A percentile compares a stretch with the other conserved stretches of the same genome.
These are phyloP conservation scores for Malurus melanocephalus DNA, from an alignment of 2,113 vertebrate genomes.

Conservation along the genomic window DNA sequence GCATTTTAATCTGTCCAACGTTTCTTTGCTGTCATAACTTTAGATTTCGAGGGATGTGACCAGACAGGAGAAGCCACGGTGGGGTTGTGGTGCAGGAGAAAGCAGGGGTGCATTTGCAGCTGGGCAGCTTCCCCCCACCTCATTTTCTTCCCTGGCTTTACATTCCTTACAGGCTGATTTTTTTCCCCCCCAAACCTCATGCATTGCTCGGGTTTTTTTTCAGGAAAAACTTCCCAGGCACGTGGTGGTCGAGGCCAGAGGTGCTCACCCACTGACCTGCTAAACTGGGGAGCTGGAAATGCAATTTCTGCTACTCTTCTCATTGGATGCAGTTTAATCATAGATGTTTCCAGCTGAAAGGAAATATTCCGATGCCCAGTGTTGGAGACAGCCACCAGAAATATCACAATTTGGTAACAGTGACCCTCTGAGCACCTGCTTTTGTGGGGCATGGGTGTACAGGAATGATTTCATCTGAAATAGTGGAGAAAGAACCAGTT, in stretches of 20 bases:
- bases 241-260: rapidly evolving
- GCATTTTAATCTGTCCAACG: background rate
- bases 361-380: background rate
- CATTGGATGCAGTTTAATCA: constrained; percentile 39
- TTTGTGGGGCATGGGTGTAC: background rate
- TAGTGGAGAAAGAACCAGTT: constrained; percentile 18
- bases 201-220: background rate
- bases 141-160: background rate
- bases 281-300: background rate
- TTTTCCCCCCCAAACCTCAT: background rate
- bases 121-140: background rate
- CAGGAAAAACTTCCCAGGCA: background rate
- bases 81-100: background rate
- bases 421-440: background rate
- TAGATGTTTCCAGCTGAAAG: constrained; percentile 34
- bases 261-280: background rate
- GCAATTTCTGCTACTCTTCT: constrained; percentile 21
- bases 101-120: rapidly evolving
- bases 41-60: background rate
- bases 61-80: background rate
- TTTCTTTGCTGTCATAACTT: background rate
- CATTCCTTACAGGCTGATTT: background rate
- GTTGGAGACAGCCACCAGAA: constrained; percentile 12
- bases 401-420: constrained; percentile 20
- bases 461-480: constrained; percentile 22